These are phyloP conservation scores for Parnassius smintheus DNA, from an alignment of 2,888 invertebrate species.

Conservation along the genomic window DNA sequence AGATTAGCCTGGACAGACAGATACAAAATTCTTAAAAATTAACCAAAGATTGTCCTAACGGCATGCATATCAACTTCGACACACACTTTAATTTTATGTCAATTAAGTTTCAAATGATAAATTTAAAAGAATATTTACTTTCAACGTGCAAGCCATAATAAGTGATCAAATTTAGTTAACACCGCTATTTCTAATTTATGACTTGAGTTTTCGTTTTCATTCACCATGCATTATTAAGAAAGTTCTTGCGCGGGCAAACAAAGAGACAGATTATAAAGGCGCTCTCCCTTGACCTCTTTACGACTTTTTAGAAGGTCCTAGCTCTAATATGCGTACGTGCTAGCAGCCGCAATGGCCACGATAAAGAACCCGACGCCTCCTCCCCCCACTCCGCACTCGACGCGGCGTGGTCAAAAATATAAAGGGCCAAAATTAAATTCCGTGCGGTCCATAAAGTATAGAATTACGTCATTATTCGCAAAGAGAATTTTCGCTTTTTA, in stretches of 20 bases:
- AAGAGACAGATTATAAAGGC: constrained; percentile 39
- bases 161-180: no score
- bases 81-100: no score
- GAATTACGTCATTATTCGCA: constrained; percentile 71
- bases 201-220: not conserved
- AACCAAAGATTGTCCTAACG: no score
- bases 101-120: no score
- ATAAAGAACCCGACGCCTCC: constrained; percentile 49
- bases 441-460: constrained; percentile 68
- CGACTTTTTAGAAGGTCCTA: constrained; percentile 60
- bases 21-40: no score
- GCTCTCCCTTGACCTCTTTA: constrained; percentile 64
- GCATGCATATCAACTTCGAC: no score
- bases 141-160: no score
- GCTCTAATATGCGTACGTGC: constrained; percentile 69
- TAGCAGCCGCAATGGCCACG: constrained; percentile 53
- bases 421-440: constrained; percentile 75
- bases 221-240: constrained; percentile 4
- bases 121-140: no score
- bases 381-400: constrained; percentile 30
- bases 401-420: constrained; percentile 66
- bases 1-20: no score
- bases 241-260: constrained; percentile 10
- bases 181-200: no score
- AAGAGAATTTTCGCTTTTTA: constrained; percentile 46